Percentiles rank a stretch among this genome's conserved stretches.
phyloP scores from a whole-genome alignment of 2,797 vertebrate species.

The Pantherophis alleghaniensis region DNA sequence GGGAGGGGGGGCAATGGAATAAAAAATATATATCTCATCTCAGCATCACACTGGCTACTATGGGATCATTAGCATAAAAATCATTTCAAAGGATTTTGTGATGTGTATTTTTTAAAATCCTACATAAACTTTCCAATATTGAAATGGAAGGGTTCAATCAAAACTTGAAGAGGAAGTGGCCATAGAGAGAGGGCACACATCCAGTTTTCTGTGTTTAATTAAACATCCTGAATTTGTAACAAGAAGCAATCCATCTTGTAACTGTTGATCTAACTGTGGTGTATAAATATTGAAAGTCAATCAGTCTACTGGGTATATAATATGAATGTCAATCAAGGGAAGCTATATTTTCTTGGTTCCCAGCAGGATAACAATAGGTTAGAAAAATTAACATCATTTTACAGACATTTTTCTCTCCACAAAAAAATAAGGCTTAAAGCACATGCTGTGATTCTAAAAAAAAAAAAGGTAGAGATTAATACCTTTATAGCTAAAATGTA shows the following conservation, averaged over 20 bases:
- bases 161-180: neutral
- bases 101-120: neutral
- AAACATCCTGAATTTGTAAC: slow-evolving; percentile 30
- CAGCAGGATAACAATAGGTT: neutral
- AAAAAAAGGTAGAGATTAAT: neutral
- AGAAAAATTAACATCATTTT: neutral
- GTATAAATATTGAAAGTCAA: neutral
- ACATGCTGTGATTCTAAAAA: neutral
- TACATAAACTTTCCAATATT: neutral
- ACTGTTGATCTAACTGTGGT: neutral
- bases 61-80: neutral
- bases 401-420: neutral
- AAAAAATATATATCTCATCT: neutral
- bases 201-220: slow-evolving; percentile 29
- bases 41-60: neutral
- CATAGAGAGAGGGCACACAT: neutral
- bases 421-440: neutral
- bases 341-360: neutral
- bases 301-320: neutral
- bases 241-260: slow-evolving; percentile 19
- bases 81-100: neutral
- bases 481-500: neutral
- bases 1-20: neutral
- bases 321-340: neutral
- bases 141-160: neutral